Base-by-base conservation (phyloP, 2,113 vertebrate species). In the Myrmecobius fasciatus region DNA sequence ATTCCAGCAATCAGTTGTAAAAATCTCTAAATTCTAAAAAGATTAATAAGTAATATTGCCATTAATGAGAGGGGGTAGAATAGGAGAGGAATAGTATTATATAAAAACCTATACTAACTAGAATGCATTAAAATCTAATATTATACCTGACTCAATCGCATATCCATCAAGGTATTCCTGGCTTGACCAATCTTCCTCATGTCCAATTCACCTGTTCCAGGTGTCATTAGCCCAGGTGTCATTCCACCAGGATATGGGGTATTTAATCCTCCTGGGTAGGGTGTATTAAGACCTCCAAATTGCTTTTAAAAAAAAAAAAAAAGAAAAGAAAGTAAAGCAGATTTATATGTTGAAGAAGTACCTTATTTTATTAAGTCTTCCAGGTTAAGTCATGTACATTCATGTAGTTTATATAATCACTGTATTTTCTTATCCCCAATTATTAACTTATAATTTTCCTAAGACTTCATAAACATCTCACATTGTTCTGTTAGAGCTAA, bases 171-270 rank as follows among this genome's bases (percentile, higher is more conserved):
- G 0, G 99, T 99, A 98, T 99, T 99, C 93, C 99, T 99, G 91
- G 99, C 99, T 97, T 99, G 99, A 49, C 99, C 99, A 52, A 99
- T 99, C 98, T 99, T 99, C 97, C 99, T 99, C 99, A 99, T 99
- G 98, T 99, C 99, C 98, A 99, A 96, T 92, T 99, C 99, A 17
- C 99, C 99, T 20, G 99, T 99, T 3, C 99, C 99, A 43, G 99
- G 99, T 3, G 99, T 99, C 99, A 99, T 99, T 94, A 99, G 94
- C 3, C 99, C 99, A 7, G 99, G 99, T 0, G 99, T 99, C 99
- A 99, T 99, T 92, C 99, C 99, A 56, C 99, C 99, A 28, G 99
- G 99, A 95, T 99, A 99, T 0, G 99, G 99, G 2, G 99, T 99
- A 98, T 99, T 99, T 97, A 99, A 98, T 36, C 99, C 99, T 0